Evolutionary conservation across 2,888 invertebrate genomes (phyloP).

Genomic region (Torymus auratus): DNA sequence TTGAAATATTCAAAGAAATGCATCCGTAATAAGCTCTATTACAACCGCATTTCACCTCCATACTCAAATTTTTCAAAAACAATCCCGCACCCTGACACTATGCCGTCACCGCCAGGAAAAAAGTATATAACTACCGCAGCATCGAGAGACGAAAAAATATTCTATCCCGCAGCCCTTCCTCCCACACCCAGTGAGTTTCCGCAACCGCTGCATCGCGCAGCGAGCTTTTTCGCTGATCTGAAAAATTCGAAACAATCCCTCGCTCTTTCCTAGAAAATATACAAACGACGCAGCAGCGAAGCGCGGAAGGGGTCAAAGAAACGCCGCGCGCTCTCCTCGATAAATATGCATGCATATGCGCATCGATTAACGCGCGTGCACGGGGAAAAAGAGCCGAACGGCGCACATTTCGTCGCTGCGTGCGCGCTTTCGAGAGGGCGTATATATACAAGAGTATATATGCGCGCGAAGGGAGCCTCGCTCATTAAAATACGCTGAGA

Average conservation of each 20-base stretch:
- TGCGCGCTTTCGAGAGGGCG: not conserved
- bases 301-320: conserved; percentile 29
- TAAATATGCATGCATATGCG: conserved; percentile 51
- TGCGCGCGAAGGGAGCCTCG: not conserved
- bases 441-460: not conserved
- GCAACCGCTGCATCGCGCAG: not conserved
- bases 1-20: too few species aligned
- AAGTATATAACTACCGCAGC: too few species aligned
- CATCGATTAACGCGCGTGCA: conserved; percentile 41
- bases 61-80: too few species aligned
- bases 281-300: not conserved
- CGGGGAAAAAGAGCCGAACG: not conserved
- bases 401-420: not conserved
- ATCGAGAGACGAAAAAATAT: too few species aligned
- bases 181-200: too few species aligned
- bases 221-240: conserved; percentile 28
- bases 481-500: conserved; percentile 54
- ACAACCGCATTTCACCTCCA: too few species aligned
- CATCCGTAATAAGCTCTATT: too few species aligned
- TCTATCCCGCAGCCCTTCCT: too few species aligned
- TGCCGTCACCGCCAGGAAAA: too few species aligned
- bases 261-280: not conserved
- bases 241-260: conserved; percentile 7
- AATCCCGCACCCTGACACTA: too few species aligned
- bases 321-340: conserved; percentile 34